These are phyloP conservation scores for Gonioctena quinquepunctata DNA, from an alignment of 1,140 invertebrate species.

Conservation along the genomic window DNA sequence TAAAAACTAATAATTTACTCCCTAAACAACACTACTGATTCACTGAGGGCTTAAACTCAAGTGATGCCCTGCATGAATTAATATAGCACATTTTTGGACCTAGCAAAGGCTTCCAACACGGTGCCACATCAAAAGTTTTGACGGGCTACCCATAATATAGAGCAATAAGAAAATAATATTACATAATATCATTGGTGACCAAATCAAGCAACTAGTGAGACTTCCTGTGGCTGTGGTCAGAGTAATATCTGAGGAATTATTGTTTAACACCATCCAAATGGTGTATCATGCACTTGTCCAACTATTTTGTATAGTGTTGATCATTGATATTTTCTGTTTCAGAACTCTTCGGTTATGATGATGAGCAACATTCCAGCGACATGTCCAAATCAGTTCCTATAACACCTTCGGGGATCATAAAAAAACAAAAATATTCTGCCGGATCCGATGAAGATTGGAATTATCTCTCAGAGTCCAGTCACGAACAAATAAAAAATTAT, in stretches of 20 bases:
- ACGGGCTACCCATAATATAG: too few relatives aligned
- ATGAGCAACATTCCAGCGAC: constrained; percentile 38
- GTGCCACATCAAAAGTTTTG: too few relatives aligned
- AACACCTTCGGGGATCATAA: constrained; percentile 41
- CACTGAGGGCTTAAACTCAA: neutral
- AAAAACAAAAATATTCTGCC: constrained; percentile 53
- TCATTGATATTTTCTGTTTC: constrained; percentile 27
- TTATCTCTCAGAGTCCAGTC: constrained; percentile 66
- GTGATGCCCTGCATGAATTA: neutral
- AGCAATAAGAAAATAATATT: too few relatives aligned
- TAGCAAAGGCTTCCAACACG: too few relatives aligned
- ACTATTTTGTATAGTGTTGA: too few relatives aligned
- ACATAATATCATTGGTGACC: too few relatives aligned
- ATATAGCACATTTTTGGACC: neutral
- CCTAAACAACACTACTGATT: neutral
- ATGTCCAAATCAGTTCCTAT: constrained; percentile 31
- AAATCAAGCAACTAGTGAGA: too few relatives aligned
- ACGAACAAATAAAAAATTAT: constrained; percentile 39
- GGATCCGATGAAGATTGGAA: constrained; percentile 79
- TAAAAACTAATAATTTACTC: neutral
- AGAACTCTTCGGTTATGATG: constrained; percentile 52
- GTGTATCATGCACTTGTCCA: too few relatives aligned
- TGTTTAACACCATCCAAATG: too few relatives aligned
- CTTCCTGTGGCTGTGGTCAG: too few relatives aligned
- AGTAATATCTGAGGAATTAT: too few relatives aligned